These are phyloP conservation scores for Pangasius djambal DNA, from an alignment of 2,797 vertebrate genomes.

Conservation along the genomic window DNA sequence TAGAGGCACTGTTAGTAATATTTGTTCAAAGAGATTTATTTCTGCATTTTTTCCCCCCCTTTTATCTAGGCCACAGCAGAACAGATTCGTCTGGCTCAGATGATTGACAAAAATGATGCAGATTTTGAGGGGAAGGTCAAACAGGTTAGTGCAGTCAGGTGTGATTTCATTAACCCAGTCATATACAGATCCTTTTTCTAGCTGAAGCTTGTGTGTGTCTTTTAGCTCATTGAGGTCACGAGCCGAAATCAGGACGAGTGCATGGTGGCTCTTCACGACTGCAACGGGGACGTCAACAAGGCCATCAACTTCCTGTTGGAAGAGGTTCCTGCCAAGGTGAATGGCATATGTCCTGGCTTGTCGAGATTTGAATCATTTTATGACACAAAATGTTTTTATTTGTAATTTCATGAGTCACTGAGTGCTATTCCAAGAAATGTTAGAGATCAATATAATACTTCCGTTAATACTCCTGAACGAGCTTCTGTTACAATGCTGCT, in stretches of 20 bases:
- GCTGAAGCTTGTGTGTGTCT: neutral
- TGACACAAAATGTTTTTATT: neutral
- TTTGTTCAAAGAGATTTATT: neutral
- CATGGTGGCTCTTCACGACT: slow-evolving; percentile 95
- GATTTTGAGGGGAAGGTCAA: slow-evolving; percentile 98
- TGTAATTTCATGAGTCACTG: neutral
- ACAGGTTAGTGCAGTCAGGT: slow-evolving; percentile 76
- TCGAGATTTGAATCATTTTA: neutral
- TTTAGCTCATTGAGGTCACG: slow-evolving; percentile 94
- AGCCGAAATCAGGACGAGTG: slow-evolving; percentile 96
- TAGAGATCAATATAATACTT: neutral
- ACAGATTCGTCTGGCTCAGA: slow-evolving; percentile 96
- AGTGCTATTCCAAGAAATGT: slow-evolving; percentile 12
- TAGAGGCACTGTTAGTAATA: neutral
- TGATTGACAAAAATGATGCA: slow-evolving; percentile 96
- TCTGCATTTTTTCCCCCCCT: no score
- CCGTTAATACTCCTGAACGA: neutral
- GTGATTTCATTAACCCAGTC: neutral
- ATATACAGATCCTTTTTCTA: neutral
- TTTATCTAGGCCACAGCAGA: slow-evolving; percentile 90
- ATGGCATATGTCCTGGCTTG: neutral
- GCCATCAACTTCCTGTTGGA: slow-evolving; percentile 96
- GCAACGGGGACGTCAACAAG: slow-evolving; percentile 95
- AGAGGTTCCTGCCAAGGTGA: slow-evolving; percentile 90
- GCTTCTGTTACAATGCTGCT: neutral